These are phyloP conservation scores for Mus spicilegus DNA, from an alignment of 2,113 vertebrate species.

Conservation along the genomic window DNA sequence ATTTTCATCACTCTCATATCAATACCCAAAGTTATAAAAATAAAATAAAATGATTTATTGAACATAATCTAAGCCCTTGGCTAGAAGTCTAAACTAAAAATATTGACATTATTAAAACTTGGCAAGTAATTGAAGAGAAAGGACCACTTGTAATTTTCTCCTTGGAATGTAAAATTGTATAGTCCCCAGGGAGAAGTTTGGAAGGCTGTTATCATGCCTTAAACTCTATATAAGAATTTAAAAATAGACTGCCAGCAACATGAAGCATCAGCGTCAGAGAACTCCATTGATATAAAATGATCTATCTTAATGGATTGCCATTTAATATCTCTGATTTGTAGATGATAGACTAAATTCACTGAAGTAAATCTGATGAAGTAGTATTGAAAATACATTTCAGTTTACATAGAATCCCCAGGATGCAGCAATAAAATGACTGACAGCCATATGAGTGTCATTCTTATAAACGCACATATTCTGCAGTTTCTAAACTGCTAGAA, in stretches of 20 bases:
- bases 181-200: not conserved
- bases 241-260: not conserved
- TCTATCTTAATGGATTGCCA: conserved; percentile 32
- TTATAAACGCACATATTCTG: not conserved
- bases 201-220: not conserved
- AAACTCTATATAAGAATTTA: not conserved
- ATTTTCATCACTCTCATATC: conserved; percentile 27
- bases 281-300: conserved; percentile 31
- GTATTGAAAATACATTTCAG: conserved; percentile 40
- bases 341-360: not conserved
- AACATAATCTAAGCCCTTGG: not conserved
- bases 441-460: not conserved
- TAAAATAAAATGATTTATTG: conserved; percentile 19
- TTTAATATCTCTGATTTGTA: conserved; percentile 50
- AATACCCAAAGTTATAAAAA: not conserved
- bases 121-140: not conserved
- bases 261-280: conserved; percentile 24
- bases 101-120: conserved; percentile 31
- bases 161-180: not conserved
- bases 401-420: conserved; percentile 19
- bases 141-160: not conserved
- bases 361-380: conserved; percentile 39
- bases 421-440: not conserved
- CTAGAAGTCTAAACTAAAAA: conserved; percentile 50
- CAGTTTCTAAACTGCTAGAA: not conserved